Evolutionary conservation across 2,113 vertebrate species (phyloP).

Genomic region (Cyrtonyx montezumae): DNA sequence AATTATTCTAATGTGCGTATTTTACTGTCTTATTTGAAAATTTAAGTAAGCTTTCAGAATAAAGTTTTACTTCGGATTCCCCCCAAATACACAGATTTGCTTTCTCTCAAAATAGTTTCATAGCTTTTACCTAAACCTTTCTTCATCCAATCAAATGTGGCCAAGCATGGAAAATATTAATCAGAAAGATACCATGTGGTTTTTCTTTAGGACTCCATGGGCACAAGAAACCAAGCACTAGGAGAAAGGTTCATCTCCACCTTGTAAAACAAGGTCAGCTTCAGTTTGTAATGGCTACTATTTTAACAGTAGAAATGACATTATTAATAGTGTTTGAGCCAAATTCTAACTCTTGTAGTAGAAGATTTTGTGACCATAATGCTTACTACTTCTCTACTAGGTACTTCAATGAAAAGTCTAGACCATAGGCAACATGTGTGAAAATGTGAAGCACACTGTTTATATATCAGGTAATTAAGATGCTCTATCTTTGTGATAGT

Average conservation of each 20-base stretch:
- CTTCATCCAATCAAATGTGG: background rate
- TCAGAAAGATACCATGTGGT: background rate
- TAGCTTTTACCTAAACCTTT: background rate
- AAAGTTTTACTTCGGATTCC: background rate
- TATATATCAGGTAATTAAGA: background rate
- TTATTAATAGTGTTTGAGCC: background rate
- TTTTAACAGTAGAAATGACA: background rate
- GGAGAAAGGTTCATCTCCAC: background rate
- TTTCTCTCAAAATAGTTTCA: background rate
- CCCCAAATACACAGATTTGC: background rate
- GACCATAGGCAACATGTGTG: background rate
- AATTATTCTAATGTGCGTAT: background rate
- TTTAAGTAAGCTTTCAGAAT: background rate
- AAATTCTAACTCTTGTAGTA: background rate
- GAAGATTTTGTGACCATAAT: background rate
- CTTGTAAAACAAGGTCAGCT: background rate
- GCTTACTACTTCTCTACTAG: background rate
- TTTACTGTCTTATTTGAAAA: background rate
- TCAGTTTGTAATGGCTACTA: background rate
- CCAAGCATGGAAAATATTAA: background rate
- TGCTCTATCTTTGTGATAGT: background rate
- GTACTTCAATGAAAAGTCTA: background rate
- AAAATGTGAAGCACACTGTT: slow-evolving; percentile 4
- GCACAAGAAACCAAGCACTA: background rate
- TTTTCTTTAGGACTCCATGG: background rate